Evolutionary conservation across 92 coral and sea anemone species (phyloP), one percentile per base, ranked within the genome.

Genomic region (Montipora capitata): DNA sequence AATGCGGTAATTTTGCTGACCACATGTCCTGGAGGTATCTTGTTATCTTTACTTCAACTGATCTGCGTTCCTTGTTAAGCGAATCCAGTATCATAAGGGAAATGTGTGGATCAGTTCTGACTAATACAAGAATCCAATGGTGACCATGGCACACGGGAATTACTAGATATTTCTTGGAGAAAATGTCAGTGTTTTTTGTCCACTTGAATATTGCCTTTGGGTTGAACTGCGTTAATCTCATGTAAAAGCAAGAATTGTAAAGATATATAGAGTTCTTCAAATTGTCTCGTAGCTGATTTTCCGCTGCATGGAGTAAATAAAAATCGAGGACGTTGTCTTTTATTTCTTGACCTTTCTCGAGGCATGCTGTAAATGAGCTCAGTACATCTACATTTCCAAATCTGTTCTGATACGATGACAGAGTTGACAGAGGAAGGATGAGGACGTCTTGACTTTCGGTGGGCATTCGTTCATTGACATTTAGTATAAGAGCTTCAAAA

Each of bases 191-290:
- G 51, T 80, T 45, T 66, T 52, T 80, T 39, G 77, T 80, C 85
- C 85, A 67, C 45, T 20, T 80, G 4, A 43, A 12, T 5, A 79
- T 66, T 5, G 76, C 75, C 17, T 63, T 18, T 14, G 85, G 85
- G 69, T 80, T 80, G 85, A 80, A 68, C 38, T 80, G 14, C 18
- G 63, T 66, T 44, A 68, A 56, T 68, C 68, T 67, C 18, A 41
- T 43, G 65, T 80, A 49, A 48, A 80, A 80, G 62, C 85, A 44
- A 6, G 85, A 79, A 66, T 80, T 80, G 63, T 43, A 80, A 16
- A 80, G 17, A 66, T 41, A 45, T 65, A 44, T 8, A 0, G 18
- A 27, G 6, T 79, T 12, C 72, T 40, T 59, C 71, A 63, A 57
- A 35, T 54, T 40, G 8, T 76, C 9, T 49, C 14, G 18, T 80